These are phyloP conservation scores for Micromussa lordhowensis DNA, from an alignment of 92 coral and sea anemone genomes.

Conservation along the genomic window DNA sequence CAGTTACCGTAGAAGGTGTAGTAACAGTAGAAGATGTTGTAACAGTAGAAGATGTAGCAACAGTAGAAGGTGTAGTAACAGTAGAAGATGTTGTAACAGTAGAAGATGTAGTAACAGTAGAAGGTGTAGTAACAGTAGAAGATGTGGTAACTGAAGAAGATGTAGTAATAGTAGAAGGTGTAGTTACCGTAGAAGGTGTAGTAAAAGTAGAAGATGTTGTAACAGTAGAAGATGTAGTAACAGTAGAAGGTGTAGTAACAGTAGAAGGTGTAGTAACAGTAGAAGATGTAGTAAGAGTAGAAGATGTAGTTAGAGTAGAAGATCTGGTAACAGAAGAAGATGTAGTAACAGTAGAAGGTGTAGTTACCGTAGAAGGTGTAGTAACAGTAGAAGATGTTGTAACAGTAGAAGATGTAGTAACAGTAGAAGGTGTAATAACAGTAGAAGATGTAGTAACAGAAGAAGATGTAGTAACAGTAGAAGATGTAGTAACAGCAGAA, in stretches of 20 bases:
- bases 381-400: not conserved
- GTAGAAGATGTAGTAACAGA: not conserved
- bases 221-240: not conserved
- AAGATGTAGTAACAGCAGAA: not conserved
- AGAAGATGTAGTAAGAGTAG: not conserved
- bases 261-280: not conserved
- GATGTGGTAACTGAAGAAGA: not conserved
- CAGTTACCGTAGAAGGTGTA: no score
- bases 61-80: not conserved
- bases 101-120: not conserved
- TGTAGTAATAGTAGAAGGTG: not conserved
- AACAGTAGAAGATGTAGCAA: not conserved
- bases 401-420: not conserved
- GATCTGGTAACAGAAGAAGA: constrained; percentile 3
- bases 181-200: not conserved
- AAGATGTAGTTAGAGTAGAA: not conserved
- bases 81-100: not conserved
- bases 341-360: not conserved
- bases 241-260: not conserved
- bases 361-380: not conserved
- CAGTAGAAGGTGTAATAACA: not conserved
- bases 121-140: not conserved
- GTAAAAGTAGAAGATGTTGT: not conserved
- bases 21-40: not conserved
- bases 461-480: not conserved